Evolutionary conservation across 2,888 invertebrate species (phyloP), one percentile per base, ranked within the genome.

Genomic region (Drosophila pullipes): DNA sequence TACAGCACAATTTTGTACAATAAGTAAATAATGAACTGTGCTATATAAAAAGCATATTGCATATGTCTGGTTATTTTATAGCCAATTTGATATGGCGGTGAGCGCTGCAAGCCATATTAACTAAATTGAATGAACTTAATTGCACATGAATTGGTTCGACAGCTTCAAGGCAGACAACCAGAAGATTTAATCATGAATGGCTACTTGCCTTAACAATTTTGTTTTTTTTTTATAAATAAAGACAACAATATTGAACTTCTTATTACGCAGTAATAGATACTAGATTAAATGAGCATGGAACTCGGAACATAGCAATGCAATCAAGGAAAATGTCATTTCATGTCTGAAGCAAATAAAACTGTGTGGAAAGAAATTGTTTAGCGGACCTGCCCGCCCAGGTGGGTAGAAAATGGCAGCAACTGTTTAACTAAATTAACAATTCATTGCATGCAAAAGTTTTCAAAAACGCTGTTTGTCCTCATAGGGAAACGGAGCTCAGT

Each of bases 371-470:
- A 39, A 63, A 72, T 81, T 76, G 75, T 74, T 75, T 69, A 78
- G 75, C 77, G 52, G 61, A 61, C 70, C 28, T 54, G 72, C 4
- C 16, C 2, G 49, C 39, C 2, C 37, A 61, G 61, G 55, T 61
- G 68, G 58, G 37, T 11, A 1, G 69, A 49, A 69, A 69, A 59
- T 59, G 69, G 69, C 13, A 64, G 57, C 71, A 75, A 70, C 80
- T 83, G 80, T 90, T 83, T 88, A 85, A 87, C 69, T 71, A 75
- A 90, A 89, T 85, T 90, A 88, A 85, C 90, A 87, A 90, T 87
- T 83, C 88, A 83, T 82, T 78, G 81, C 74, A 80, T 86, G 76
- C 74, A 82, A 86, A 86, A 78, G 83, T 85, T 83, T 72, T 61
- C 5, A n/a, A 58, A 80, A 70, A 65, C 64, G 57, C 28, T 50